Evolutionary conservation across 2,888 invertebrate species (phyloP).

Genomic region (Drosophila recens): DNA sequence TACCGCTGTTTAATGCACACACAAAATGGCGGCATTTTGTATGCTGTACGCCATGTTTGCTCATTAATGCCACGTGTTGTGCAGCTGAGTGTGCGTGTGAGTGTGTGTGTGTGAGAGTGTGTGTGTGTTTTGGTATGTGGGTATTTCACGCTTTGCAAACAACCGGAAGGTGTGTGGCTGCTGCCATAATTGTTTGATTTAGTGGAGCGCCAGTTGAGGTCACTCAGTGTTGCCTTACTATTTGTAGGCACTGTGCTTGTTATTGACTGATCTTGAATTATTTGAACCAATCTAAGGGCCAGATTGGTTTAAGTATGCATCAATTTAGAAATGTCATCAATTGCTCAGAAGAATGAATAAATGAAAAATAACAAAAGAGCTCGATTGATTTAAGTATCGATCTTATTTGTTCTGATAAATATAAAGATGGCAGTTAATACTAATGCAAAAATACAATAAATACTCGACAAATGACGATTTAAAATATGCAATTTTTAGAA

Average conservation of each 20-base stretch:
- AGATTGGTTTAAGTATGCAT: not conserved
- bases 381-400: not conserved
- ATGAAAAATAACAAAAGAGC: not conserved
- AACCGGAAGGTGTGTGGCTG: slow-evolving; percentile 68
- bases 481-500: too few species aligned
- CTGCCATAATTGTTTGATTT: slow-evolving; percentile 73
- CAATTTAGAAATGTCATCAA: too few species aligned
- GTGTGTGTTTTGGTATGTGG: slow-evolving; percentile 2
- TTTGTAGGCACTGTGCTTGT: slow-evolving; percentile 29
- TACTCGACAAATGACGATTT: too few species aligned
- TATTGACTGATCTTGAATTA: not conserved
- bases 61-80: slow-evolving; percentile 53
- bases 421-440: not conserved
- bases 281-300: not conserved
- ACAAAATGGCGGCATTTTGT: slow-evolving; percentile 50
- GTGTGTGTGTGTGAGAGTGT: not conserved
- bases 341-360: too few species aligned
- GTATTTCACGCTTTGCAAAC: slow-evolving; percentile 40
- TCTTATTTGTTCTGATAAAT: not conserved
- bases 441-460: too few species aligned
- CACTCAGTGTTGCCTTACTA: slow-evolving; percentile 29
- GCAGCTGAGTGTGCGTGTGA: slow-evolving; percentile 6
- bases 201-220: slow-evolving; percentile 15
- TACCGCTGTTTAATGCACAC: slow-evolving; percentile 5
- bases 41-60: slow-evolving; percentile 43